Evolutionary conservation across 2,888 invertebrate genomes (phyloP), one percentile per base, ranked within the genome.

Genomic region (Temnothorax unifasciatus): DNA sequence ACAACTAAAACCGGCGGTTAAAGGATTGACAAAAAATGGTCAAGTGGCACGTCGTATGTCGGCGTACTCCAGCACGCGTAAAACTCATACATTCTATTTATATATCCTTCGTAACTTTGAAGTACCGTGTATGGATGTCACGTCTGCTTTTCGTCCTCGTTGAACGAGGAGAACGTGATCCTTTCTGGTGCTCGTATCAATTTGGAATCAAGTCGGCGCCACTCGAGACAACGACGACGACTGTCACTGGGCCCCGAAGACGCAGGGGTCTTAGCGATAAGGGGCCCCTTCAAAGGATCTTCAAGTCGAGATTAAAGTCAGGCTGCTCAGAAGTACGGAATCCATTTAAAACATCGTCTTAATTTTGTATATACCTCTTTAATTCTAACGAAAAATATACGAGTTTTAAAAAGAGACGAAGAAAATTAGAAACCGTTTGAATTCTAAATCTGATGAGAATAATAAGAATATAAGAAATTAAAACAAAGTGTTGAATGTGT

Each of bases 221-320:
- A 91, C 92, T 92, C 90, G 87, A 90, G 88, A 57, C 83, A 77
- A 83, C 76, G 89, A 88, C 88, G 84, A 85, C 84, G 86, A 89
- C 90, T 90, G 92, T 90, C 91, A 87, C 89, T 87, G 25, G 59
- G 52, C 52, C 25, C 57, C 38, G 86, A 87, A 47, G 84, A 91
- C 82, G 85, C 90, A 89, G 83, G 69, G 85, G 83, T 76, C 90
- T 82, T 69, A 68, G 82, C 87, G 90, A 91, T 92, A 91, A 86
- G 89, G 84, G 74, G 52, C 57, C 57, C 50, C 71, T 84, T 64
- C 54, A 61, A 61, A 71, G 63, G 47, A 59, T 52, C 68, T 34
- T 47, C 41, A 59, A 57, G 29, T 29, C 47, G 44, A 82, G 77
- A 71, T 66, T 84, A 79, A 59, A 71, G 21, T 59, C 44, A 57